A percentile compares a stretch with the other conserved stretches of the same genome.
Conservation (phyloP, 2,888 invertebrate species). For the Nectonema munidae region DNA sequence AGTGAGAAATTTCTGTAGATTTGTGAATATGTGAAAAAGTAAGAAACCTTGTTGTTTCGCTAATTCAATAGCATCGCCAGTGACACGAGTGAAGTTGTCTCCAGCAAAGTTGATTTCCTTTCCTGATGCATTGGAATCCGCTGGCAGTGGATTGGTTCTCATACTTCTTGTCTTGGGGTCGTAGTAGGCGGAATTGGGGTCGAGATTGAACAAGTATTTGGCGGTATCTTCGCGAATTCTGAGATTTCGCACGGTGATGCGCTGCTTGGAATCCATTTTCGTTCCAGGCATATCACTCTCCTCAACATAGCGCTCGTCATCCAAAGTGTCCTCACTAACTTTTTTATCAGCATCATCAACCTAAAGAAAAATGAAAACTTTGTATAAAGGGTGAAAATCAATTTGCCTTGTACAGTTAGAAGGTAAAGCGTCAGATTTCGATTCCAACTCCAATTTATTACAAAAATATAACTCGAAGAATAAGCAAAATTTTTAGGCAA, state of each 20-base stretch:
- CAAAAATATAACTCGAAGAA: too few relatives aligned
- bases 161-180: slow-evolving; percentile 94
- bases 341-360: too few relatives aligned
- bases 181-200: slow-evolving; percentile 86
- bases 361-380: too few relatives aligned
- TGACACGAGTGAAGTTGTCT: slow-evolving; percentile 73
- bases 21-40: too few relatives aligned
- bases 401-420: too few relatives aligned
- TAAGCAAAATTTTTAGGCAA: too few relatives aligned
- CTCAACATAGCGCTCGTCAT: slow-evolving; percentile 34
- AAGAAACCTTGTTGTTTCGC: slow-evolving; percentile 47
- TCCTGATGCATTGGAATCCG: slow-evolving; percentile 20
- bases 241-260: slow-evolving; percentile 87
- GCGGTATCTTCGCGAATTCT: slow-evolving; percentile 94
- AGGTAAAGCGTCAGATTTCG: too few relatives aligned
- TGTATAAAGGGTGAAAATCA: too few relatives aligned
- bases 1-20: too few relatives aligned
- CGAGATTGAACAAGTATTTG: slow-evolving; percentile 75
- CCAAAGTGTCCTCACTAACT: slow-evolving; percentile 48
- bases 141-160: slow-evolving; percentile 66
- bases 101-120: slow-evolving; percentile 39
- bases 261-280: slow-evolving; percentile 89
- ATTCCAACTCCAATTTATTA: too few relatives aligned
- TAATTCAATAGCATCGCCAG: slow-evolving; percentile 65
- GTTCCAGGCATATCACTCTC: slow-evolving; percentile 65